phyloP scores from a whole-genome alignment of 2,113 vertebrate genomes.

The Corydoras sp. region DNA sequence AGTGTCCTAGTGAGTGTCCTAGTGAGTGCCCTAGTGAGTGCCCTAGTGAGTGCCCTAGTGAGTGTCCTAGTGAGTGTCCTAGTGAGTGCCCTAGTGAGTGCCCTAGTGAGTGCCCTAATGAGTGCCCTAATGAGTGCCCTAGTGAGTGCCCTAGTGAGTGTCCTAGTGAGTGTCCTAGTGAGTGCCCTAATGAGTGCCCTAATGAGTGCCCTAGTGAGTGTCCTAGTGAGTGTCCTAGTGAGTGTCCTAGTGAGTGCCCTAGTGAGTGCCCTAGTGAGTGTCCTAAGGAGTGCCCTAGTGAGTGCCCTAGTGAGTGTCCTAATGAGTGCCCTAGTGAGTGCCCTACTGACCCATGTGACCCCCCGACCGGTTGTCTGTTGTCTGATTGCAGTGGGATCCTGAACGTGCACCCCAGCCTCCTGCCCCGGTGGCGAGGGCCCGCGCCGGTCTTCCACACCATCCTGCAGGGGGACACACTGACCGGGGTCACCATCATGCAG shows the following conservation, averaged over 20 bases:
- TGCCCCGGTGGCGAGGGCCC: slow-evolving; percentile 89
- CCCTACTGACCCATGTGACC: background rate
- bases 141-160: slow-evolving; percentile 40
- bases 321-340: too few relatives aligned
- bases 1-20: slow-evolving; percentile 58
- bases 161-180: slow-evolving; percentile 71
- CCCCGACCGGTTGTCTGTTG: too few relatives aligned
- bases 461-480: slow-evolving; percentile 76
- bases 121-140: slow-evolving; percentile 76
- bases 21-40: slow-evolving; percentile 63
- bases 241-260: slow-evolving; percentile 41
- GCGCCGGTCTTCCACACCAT: slow-evolving; percentile 86
- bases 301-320: slow-evolving; percentile 41
- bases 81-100: slow-evolving; percentile 76
- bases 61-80: slow-evolving; percentile 41
- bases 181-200: slow-evolving; percentile 58
- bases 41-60: slow-evolving; percentile 71
- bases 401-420: slow-evolving; percentile 90
- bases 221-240: slow-evolving; percentile 71
- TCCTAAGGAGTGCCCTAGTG: slow-evolving; percentile 91
- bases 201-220: slow-evolving; percentile 63
- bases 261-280: too few relatives aligned
- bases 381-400: slow-evolving; percentile 75
- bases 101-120: too few relatives aligned
- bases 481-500: slow-evolving; percentile 92